These are phyloP conservation scores for Chlorodrepanis virens DNA, from an alignment of 2,113 vertebrate genomes.

Conservation along the genomic window DNA sequence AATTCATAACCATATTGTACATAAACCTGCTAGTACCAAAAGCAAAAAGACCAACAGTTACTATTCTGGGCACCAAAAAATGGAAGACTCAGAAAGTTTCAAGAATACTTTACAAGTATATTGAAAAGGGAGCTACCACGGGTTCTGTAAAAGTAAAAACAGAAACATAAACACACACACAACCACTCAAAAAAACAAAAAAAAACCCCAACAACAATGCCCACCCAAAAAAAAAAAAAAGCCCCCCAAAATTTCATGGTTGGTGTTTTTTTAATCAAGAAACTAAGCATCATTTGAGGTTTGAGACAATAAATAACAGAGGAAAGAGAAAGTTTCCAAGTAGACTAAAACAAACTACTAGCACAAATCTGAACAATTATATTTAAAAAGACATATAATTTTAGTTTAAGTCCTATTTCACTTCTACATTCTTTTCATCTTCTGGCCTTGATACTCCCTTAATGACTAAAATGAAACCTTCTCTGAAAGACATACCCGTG, in stretches of 20 bases:
- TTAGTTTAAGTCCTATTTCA: not conserved
- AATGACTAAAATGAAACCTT: not conserved
- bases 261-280: not conserved
- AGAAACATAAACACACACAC: not conserved
- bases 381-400: not conserved
- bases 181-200: accelerated
- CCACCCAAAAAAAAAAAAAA: not conserved
- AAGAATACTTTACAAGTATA: not conserved
- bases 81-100: not conserved
- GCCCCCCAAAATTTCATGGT: accelerated
- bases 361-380: not conserved
- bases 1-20: not conserved
- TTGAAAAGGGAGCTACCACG: not conserved
- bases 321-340: not conserved
- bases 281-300: not conserved
- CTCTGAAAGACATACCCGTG: not conserved
- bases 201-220: too few species aligned
- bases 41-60: not conserved
- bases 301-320: not conserved
- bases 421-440: not conserved
- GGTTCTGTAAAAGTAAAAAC: not conserved
- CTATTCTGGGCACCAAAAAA: not conserved
- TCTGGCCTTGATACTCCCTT: not conserved
- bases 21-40: not conserved
- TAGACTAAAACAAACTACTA: not conserved